Evolutionary conservation across 2,888 invertebrate genomes (phyloP).

Genomic region (Frankliniella fusca): DNA sequence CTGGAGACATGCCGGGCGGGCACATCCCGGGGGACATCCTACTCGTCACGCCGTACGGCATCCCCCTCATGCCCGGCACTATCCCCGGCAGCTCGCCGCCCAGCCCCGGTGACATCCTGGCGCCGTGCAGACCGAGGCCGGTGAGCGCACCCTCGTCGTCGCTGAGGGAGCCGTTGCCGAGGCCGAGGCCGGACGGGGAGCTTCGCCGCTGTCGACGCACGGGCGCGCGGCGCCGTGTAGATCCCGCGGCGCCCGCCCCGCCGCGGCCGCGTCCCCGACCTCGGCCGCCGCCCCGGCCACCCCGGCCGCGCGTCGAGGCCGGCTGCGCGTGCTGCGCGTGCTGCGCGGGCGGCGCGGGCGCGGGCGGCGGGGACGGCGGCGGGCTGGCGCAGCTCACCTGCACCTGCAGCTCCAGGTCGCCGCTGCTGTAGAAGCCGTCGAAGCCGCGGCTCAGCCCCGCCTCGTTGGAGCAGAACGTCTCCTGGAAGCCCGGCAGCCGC

Average conservation of each 20-base stretch:
- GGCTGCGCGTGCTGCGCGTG: background rate
- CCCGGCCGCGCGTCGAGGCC: slow-evolving; percentile 1
- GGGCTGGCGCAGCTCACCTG: slow-evolving; percentile 23
- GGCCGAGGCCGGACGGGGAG: background rate
- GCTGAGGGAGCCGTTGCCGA: background rate
- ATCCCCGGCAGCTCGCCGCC: background rate
- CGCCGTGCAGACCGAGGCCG: background rate
- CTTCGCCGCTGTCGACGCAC: background rate
- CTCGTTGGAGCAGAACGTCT: slow-evolving; percentile 23
- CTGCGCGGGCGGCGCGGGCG: background rate
- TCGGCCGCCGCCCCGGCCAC: background rate
- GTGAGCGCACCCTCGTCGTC: slow-evolving; percentile 8
- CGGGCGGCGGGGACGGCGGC: slow-evolving; percentile 3
- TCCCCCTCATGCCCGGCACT: background rate
- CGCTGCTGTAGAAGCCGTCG: background rate
- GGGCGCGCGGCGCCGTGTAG: background rate
- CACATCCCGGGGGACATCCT: background rate
- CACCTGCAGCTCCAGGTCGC: slow-evolving; percentile 13
- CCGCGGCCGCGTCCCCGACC: background rate
- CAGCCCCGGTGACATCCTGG: background rate
- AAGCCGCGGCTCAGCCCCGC: background rate
- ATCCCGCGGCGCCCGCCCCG: background rate
- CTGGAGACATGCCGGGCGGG: background rate
- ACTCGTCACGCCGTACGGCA: background rate
- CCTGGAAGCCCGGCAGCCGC: slow-evolving; percentile 16